Evolutionary conservation across 2,113 vertebrate genomes (phyloP).

Genomic region (Meles meles): DNA sequence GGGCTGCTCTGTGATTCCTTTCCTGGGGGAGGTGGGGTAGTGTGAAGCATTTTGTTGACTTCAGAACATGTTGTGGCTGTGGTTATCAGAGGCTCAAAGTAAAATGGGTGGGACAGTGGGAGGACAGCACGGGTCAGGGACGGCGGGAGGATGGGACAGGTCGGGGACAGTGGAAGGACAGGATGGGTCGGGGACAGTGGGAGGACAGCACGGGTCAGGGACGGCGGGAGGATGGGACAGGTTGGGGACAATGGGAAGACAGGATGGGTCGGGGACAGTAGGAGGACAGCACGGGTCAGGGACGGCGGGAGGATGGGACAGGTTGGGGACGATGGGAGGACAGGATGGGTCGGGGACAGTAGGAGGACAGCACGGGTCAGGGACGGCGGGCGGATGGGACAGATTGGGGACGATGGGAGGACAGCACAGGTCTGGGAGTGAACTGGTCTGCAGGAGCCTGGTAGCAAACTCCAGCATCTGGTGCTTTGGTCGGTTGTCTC

Average conservation of each 20-base stretch:
- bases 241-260: accelerated
- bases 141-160: accelerated
- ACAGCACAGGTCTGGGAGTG: too few relatives aligned
- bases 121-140: too few relatives aligned
- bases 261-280: accelerated
- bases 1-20: neutral
- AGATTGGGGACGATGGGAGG: too few relatives aligned
- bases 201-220: accelerated
- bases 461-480: accelerated
- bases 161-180: neutral
- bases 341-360: too few relatives aligned
- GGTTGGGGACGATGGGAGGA: too few relatives aligned
- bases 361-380: accelerated
- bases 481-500: too few relatives aligned
- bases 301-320: too few relatives aligned
- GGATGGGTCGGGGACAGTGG: too few relatives aligned
- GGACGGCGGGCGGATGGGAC: too few relatives aligned
- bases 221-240: too few relatives aligned
- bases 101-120: neutral
- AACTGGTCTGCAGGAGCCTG: neutral
- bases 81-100: neutral
- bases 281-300: too few relatives aligned
- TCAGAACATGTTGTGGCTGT: neutral
- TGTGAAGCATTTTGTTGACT: neutral
- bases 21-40: neutral